Evolutionary conservation across 2,113 vertebrate genomes (phyloP), one percentile per base, ranked within the genome.

Genomic region (Podarcis cretensis): DNA sequence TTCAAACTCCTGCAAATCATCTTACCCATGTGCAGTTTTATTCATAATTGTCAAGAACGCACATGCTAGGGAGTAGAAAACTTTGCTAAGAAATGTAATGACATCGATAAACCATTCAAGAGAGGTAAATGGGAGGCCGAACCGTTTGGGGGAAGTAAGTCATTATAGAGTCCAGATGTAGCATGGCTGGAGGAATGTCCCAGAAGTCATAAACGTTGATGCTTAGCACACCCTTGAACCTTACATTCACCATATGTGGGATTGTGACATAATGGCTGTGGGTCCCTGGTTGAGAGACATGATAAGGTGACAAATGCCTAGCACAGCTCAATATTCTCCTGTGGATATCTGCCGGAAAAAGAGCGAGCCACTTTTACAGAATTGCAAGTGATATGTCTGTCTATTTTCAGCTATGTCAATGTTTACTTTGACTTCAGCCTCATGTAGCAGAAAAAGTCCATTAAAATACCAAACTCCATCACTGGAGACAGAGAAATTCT

Each of bases 391-490:
- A 91, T 32, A 5, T 54, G 65, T 27, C 25, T 78, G 73, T 71
- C 30, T 73, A 69, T 82, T 20, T 32, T 84, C 66, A 87, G 69
- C 32, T 81, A 76, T 80, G 80, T 23, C 82, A 84, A 89, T 32
- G 2, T 93, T 94, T 91, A 77, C 88, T 77, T 91, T 91, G 40
- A 88, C 57, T 66, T 54, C 27, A 89, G 85, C 0, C 1, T 73
- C 12, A 54, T 81, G 30, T 74, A 91, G 54, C 1, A 73, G 79
- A 6, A 35, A 59, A 90, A 80, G 30, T 35, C 71, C 80, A 88
- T 88, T 88, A 84, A 40, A 93, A 83, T 71, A 91, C 86, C 84
- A 77, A 89, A 12, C 3, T 90, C 40, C n/a, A 77, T 73, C 90
- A 90, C 84, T 82, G 89, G 83, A 37, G 81, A 84, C 80, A 93